Base-by-base conservation (phyloP, 2,888 invertebrate species). In the Leptopilina drosophilae region DNA sequence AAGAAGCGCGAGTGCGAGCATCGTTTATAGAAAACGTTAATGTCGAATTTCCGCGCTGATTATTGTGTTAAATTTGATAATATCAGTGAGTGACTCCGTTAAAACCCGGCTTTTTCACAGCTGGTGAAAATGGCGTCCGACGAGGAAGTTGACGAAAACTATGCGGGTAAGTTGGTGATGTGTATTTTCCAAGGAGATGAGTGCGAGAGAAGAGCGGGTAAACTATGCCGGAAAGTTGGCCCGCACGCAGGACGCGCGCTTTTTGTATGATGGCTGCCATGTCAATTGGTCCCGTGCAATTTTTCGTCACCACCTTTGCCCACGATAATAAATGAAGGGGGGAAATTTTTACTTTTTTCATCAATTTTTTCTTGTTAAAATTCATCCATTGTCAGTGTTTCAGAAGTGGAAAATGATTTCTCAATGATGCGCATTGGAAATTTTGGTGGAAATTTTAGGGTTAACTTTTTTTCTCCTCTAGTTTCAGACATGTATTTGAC, bases 61-160 rank as follows among this genome's bases (percentile, higher is more conserved):
- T 59, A 33, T 33, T 53, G 73, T 59, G 33, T 14, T 11, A 56
- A 53, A 33, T 33, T 73, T 14, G 73, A 73, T 33, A 33, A 33
- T 73, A 56, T 73, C 56, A 73, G 73, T 73, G 73, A 73, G 73
- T 64, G 62, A 46, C 77, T 77, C 64, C 76, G 46, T 76, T 76
- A 42, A 33, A 65, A 49, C 33, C 49, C 77, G 56, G 73, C 73
- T 73, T 56, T 11, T 59, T 11, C 33, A 78, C 65, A 76, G 76
- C 62, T 76, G 67, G 75, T 62, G 81, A 87, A 84, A 92, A 97
- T 97, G 97, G 97, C 96, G 92, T 97, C 97, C 85, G 97, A 97
- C 90, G 97, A 97, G 91, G 97, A 97, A 93, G 95, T 96, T 92
- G 97, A 97, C 90, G 97, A 96, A 92, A 95, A 95, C 92, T 96